Percentiles rank a stretch among this genome's conserved stretches.
These are phyloP conservation scores for Oreochromis grahami DNA, from an alignment of 2,797 vertebrate species.

Conservation along the genomic window DNA sequence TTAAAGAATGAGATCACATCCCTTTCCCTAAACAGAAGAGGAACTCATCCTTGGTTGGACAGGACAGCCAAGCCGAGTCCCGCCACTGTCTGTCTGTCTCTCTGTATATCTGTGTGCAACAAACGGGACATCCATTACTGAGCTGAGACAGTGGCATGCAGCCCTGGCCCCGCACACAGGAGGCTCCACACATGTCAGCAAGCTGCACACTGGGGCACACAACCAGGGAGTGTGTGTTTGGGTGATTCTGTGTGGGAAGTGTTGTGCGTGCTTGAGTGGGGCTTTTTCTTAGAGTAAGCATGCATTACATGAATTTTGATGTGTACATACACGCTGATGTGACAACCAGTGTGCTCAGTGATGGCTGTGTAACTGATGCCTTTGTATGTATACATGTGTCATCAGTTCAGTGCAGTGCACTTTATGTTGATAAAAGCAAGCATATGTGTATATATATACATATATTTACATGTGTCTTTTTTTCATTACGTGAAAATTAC, in stretches of 20 bases:
- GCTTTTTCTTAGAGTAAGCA: neutral
- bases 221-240: conserved; percentile 1
- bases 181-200: conserved; percentile 56
- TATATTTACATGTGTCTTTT: neutral
- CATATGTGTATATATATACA: neutral
- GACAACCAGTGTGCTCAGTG: neutral
- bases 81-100: conserved; percentile 44
- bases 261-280: neutral
- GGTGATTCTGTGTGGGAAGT: conserved; percentile 7
- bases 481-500: neutral
- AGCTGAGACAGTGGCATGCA: conserved; percentile 57
- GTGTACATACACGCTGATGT: neutral
- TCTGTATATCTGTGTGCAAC: conserved; percentile 16
- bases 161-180: conserved; percentile 31
- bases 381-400: neutral
- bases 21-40: conserved; percentile 82
- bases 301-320: neutral
- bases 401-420: neutral
- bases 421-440: neutral
- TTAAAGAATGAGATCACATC: conserved; percentile 91
- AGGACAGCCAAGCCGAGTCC: conserved; percentile 42
- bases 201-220: conserved; percentile 49
- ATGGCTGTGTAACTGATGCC: neutral
- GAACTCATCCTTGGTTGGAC: conserved; percentile 77
- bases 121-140: conserved; percentile 59